Percentiles rank a stretch among this genome's conserved stretches.
Conservation (phyloP, 1,140 invertebrate species). For the Penaeus chinensis region DNA sequence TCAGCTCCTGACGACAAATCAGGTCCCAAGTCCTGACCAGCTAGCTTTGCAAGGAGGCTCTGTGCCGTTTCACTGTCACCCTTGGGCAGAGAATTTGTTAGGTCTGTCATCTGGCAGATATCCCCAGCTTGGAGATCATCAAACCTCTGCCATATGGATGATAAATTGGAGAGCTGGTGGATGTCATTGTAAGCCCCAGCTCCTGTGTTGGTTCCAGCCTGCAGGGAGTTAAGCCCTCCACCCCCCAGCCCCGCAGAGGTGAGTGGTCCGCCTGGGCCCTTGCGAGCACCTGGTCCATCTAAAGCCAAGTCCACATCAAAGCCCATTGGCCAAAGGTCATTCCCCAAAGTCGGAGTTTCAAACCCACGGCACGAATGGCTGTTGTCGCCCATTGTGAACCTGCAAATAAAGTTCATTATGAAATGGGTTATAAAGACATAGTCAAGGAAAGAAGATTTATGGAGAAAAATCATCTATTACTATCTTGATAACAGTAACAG, state of each 20-base stretch:
- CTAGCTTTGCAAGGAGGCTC: slow-evolving; percentile 48
- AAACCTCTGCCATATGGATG: slow-evolving; percentile 45
- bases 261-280: slow-evolving; percentile 36
- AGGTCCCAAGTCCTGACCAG: slow-evolving; percentile 50
- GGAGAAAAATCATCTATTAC: background rate
- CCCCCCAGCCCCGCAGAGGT: slow-evolving; percentile 27
- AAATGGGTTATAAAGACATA: background rate
- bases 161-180: slow-evolving; percentile 49
- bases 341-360: slow-evolving; percentile 52
- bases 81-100: slow-evolving; percentile 50
- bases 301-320: slow-evolving; percentile 52
- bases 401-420: slow-evolving; percentile 26
- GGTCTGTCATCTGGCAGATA: slow-evolving; percentile 55
- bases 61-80: slow-evolving; percentile 55
- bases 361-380: slow-evolving; percentile 51
- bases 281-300: slow-evolving; percentile 40
- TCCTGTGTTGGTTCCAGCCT: background rate
- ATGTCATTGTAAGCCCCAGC: slow-evolving; percentile 50
- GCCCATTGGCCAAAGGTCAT: slow-evolving; percentile 52
- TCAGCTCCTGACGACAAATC: slow-evolving; percentile 44
- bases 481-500: background rate
- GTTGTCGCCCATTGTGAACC: slow-evolving; percentile 52
- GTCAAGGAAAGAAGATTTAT: background rate
- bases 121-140: slow-evolving; percentile 55
- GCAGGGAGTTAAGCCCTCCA: slow-evolving; percentile 37